These are phyloP conservation scores for Drosophila auraria DNA, from an alignment of 1,140 invertebrate species.

Conservation along the genomic window DNA sequence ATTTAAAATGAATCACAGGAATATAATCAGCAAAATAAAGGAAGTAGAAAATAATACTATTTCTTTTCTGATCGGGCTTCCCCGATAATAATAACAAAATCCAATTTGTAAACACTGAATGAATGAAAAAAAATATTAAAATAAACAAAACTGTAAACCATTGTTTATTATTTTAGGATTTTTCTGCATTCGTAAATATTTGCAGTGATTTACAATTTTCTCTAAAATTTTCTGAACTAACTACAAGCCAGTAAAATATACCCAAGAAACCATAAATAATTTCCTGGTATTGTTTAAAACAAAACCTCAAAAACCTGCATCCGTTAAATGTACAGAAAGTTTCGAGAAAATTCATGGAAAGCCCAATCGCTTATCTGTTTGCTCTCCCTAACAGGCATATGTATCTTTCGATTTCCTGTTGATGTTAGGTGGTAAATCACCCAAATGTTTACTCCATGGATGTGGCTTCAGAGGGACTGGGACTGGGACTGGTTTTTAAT, in stretches of 20 bases:
- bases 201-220: not conserved
- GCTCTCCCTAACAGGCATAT: conserved; percentile 3
- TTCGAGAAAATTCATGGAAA: conserved; percentile 21
- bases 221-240: not conserved
- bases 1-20: not conserved
- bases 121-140: not conserved
- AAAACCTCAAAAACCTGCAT: conserved; percentile 3
- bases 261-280: not conserved
- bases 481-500: not conserved
- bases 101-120: not conserved
- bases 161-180: conserved; percentile 2
- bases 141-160: not conserved
- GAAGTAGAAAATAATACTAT: too few species aligned
- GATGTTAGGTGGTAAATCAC: conserved; percentile 26
- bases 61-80: not conserved
- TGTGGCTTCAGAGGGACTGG: conserved; percentile 10
- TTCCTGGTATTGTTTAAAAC: conserved; percentile 1
- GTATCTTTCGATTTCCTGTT: conserved; percentile 42
- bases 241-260: not conserved
- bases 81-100: not conserved
- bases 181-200: not conserved
- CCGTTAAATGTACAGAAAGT: conserved; percentile 2
- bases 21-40: not conserved
- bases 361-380: conserved; percentile 19
- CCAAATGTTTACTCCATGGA: conserved; percentile 22